These are phyloP conservation scores for Leucozona laternaria DNA, from an alignment of 2,888 invertebrate species.

Conservation along the genomic window DNA sequence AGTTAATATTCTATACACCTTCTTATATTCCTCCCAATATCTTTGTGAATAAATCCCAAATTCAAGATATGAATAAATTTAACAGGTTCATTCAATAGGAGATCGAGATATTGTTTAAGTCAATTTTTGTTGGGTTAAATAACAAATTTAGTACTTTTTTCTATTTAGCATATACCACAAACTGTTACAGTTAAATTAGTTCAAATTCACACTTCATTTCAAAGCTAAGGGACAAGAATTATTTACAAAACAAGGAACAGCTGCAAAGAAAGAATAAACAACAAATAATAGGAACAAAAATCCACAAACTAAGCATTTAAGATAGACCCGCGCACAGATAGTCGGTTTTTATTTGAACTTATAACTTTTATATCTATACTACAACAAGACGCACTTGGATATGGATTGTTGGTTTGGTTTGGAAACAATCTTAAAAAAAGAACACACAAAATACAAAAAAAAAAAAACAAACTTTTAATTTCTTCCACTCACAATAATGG, in stretches of 20 bases:
- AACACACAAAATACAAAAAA: slow-evolving; percentile 1
- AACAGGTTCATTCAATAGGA: slow-evolving; percentile 68
- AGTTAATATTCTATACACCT: slow-evolving; percentile 33
- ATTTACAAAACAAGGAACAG: slow-evolving; percentile 74
- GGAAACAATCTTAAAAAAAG: not conserved
- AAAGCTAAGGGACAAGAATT: slow-evolving; percentile 42
- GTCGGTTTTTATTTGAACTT: not conserved
- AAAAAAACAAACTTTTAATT: slow-evolving; percentile 54
- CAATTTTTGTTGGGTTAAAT: slow-evolving; percentile 36
- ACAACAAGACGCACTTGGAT: slow-evolving; percentile 52
- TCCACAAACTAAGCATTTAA: slow-evolving; percentile 60
- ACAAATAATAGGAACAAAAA: slow-evolving; percentile 2
- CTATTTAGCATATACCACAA: slow-evolving; percentile 18
- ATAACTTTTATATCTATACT: not conserved
- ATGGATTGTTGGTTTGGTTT: slow-evolving; percentile 6
- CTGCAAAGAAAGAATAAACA: slow-evolving; percentile 56
- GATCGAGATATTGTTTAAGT: slow-evolving; percentile 47
- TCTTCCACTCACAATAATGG: slow-evolving; percentile 75
- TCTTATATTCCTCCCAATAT: slow-evolving; percentile 49
- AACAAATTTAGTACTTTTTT: slow-evolving; percentile 55
- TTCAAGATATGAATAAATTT: slow-evolving; percentile 30
- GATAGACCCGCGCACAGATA: slow-evolving; percentile 20
- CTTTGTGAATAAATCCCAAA: slow-evolving; percentile 56
- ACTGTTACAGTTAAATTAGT: slow-evolving; percentile 35
- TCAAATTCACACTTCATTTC: slow-evolving; percentile 55